Conservation (phyloP, 2,113 vertebrate genomes). For the Pitta sordida region DNA sequence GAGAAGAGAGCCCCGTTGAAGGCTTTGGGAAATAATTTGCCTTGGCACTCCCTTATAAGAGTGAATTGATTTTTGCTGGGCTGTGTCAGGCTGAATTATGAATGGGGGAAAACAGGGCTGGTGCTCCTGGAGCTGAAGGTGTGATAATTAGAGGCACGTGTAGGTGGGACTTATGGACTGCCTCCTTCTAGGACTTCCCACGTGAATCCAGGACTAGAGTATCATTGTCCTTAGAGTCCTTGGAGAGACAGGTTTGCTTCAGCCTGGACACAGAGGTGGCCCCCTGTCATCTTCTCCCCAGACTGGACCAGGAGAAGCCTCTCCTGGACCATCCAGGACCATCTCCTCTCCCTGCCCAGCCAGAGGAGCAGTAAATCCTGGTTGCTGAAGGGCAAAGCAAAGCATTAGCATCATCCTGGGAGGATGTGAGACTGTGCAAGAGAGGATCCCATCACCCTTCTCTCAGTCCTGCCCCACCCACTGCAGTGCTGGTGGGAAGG, state of each 20-base stretch:
- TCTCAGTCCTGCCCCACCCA: neutral
- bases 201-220: rapidly evolving
- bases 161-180: rapidly evolving
- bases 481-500: neutral
- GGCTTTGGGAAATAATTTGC: constrained; percentile 62
- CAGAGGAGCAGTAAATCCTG: neutral
- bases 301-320: neutral
- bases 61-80: constrained; percentile 68
- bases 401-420: neutral
- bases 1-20: neutral
- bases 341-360: neutral
- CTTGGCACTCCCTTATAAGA: constrained; percentile 64
- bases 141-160: neutral
- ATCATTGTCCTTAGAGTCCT: neutral
- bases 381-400: neutral
- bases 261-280: neutral
- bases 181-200: neutral
- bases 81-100: constrained; percentile 62
- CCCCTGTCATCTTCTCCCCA: rapidly evolving
- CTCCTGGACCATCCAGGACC: neutral
- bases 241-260: neutral
- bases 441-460: neutral
- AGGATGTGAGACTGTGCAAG: neutral
- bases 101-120: constrained; percentile 5
- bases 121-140: neutral